Base-by-base conservation (phyloP, 1,140 invertebrate species). In the Atopsyche davidsoni region DNA sequence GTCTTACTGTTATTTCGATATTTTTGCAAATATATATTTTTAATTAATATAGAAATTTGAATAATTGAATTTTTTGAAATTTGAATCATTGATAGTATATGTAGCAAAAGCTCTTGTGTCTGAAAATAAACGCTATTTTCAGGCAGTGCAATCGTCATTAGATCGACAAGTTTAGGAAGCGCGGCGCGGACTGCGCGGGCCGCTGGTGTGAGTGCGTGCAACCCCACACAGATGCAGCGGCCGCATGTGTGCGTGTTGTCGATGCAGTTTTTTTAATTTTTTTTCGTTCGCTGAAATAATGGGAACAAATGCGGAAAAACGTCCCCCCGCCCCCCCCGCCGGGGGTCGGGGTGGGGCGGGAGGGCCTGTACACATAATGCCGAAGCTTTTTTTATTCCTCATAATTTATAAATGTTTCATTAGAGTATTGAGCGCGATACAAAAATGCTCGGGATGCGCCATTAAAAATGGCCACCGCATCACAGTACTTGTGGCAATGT, bases 231-330 rank as follows among this genome's bases (percentile, higher is more conserved):
- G 10, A 22, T n/a, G 40, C 17, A 42, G 40, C n/a, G 17, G 36
- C 23, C 17, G 24, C 18, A 31, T 39, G 31, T 44, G 45, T 54
- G 52, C 32, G 46, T 10, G 13, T 42, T 22, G 44, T 43, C 38
- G 39, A 48, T 48, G 51, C 40, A 46, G 38, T 43, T 54, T 48
- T 50, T 55, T 35, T 7, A 14, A 21, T 40, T 38, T 57, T 57
- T 57, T 57, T 52, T 43, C 42, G 46, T 57, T 51, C 47, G 47
- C 43, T 47, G 55, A 57, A 57, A 57, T 57, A 57, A 57, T 57
- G 55, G 55, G 55, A 51, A 57, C 51, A 57, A 57, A 57, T 57
- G 55, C 51, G 55, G 51, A 57, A 57, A 57, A 57, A 48, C 55
- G 51, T 3, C 36, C 24, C 36, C 28, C 19, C 19, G 36, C 32